These are phyloP conservation scores for Ganaspis sp. DNA, from an alignment of 1,140 invertebrate species.

Conservation along the genomic window DNA sequence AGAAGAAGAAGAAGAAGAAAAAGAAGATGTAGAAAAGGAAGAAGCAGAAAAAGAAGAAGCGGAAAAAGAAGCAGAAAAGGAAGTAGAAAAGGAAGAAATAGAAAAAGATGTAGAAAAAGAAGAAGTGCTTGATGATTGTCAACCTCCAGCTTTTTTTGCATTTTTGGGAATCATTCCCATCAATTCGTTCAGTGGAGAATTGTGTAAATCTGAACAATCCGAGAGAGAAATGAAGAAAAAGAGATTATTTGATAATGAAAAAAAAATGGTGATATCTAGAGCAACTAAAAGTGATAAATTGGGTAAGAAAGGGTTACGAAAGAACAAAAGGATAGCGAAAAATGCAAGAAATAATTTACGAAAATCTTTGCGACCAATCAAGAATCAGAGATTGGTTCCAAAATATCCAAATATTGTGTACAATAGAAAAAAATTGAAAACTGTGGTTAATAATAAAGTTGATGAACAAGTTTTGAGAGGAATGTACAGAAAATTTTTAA, in stretches of 20 bases:
- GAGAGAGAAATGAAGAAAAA: not conserved
- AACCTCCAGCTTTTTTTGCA: not conserved
- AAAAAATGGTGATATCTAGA: too few species aligned
- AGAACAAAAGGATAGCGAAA: too few species aligned
- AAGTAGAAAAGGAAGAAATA: too few species aligned
- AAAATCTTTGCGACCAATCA: too few species aligned
- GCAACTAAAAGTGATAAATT: too few species aligned
- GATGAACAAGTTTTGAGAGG: not conserved
- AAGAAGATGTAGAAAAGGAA: too few species aligned
- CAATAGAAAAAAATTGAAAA: not conserved
- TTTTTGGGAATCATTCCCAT: not conserved
- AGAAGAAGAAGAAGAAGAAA: too few species aligned
- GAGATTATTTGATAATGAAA: not conserved
- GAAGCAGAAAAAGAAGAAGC: not conserved
- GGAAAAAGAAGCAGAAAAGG: too few species aligned
- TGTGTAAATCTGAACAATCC: not conserved
- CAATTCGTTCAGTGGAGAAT: not conserved
- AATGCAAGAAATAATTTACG: too few species aligned
- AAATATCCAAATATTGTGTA: not conserved
- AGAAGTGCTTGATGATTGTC: not conserved
- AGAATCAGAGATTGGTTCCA: not conserved
- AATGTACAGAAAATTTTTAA: not conserved
- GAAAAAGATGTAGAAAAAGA: too few species aligned
- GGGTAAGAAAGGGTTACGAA: too few species aligned
- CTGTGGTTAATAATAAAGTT: not conserved